phyloP scores from a whole-genome alignment of 2,888 invertebrate genomes.

The Leptopterna dolabrata region DNA sequence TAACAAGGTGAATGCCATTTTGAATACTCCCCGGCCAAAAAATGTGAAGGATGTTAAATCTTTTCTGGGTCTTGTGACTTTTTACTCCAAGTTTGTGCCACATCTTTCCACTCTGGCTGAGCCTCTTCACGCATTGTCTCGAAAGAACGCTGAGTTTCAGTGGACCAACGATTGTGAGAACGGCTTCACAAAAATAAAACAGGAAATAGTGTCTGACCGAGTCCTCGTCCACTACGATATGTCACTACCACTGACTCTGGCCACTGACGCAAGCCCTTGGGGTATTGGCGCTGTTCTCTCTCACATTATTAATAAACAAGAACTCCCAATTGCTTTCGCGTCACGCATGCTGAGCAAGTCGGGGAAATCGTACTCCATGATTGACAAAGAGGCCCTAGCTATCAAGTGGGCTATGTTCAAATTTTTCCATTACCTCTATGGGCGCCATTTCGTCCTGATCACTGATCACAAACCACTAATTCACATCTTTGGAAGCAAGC shows the following conservation, averaged over 20 bases:
- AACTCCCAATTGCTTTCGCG: not conserved
- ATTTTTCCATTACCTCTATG: not conserved
- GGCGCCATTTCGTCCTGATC: not conserved
- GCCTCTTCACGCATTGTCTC: not conserved
- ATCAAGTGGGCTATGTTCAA: not conserved
- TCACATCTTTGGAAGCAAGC: slow-evolving; percentile 38
- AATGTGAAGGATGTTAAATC: not conserved
- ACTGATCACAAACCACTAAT: slow-evolving; percentile 50
- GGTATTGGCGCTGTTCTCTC: slow-evolving; percentile 17
- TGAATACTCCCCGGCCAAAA: not conserved
- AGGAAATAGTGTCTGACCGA: slow-evolving; percentile 12
- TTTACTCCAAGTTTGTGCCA: not conserved
- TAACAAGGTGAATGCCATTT: not conserved
- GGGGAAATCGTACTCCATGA: not conserved
- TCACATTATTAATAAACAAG: not conserved
- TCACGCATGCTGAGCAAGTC: not conserved
- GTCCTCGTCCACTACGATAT: not conserved
- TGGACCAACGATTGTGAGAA: not conserved
- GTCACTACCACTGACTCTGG: not conserved
- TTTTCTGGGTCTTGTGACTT: not conserved
- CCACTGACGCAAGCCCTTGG: slow-evolving; percentile 13
- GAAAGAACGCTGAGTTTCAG: not conserved
- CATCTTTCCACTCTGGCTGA: not conserved
- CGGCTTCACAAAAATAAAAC: not conserved
- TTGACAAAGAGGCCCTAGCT: not conserved